Percentiles rank a stretch among this genome's conserved stretches.
These are phyloP conservation scores for Gadopsis marmoratus DNA, from an alignment of 2,797 vertebrate genomes.

Conservation along the genomic window DNA sequence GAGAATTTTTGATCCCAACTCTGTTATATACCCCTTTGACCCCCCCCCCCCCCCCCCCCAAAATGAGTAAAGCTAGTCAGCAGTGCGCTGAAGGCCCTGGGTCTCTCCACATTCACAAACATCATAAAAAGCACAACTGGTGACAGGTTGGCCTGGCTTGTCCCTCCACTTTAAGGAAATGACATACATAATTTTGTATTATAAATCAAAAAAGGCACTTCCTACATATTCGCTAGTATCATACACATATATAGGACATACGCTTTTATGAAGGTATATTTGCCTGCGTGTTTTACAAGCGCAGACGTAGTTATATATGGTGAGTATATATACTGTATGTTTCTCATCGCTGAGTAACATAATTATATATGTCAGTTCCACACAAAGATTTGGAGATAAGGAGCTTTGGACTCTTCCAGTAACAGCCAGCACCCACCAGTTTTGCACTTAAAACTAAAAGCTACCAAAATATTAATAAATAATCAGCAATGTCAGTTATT, in stretches of 20 bases:
- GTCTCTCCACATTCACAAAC: constrained; percentile 83
- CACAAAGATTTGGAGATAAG: constrained; percentile 79
- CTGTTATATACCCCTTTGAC: constrained; percentile 58
- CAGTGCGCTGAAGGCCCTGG: constrained; percentile 80
- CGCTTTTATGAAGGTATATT: constrained; percentile 79
- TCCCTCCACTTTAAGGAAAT: constrained; percentile 84
- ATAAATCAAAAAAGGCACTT: constrained; percentile 86
- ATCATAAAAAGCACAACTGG: constrained; percentile 76
- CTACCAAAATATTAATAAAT: constrained; percentile 86
- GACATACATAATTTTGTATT: constrained; percentile 84
- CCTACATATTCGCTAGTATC: constrained; percentile 83
- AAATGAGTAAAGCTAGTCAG: constrained; percentile 63
- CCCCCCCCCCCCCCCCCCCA: constrained; percentile 13
- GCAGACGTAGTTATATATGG: constrained; percentile 75
- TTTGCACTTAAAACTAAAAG: constrained; percentile 80
- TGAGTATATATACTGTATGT: constrained; percentile 68
- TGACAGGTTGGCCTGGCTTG: constrained; percentile 77
- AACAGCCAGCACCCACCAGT: constrained; percentile 85
- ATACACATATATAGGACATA: constrained; percentile 84
- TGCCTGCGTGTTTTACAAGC: constrained; percentile 75
- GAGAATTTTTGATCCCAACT: constrained; percentile 54
- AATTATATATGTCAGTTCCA: constrained; percentile 88
- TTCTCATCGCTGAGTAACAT: constrained; percentile 73
- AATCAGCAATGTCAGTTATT: constrained; percentile 82
- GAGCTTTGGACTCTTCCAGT: constrained; percentile 84